Percentiles rank a stretch among this genome's conserved stretches.
Evolutionary conservation across 2,113 vertebrate genomes (phyloP).

Genomic region (Catharus minimus): DNA sequence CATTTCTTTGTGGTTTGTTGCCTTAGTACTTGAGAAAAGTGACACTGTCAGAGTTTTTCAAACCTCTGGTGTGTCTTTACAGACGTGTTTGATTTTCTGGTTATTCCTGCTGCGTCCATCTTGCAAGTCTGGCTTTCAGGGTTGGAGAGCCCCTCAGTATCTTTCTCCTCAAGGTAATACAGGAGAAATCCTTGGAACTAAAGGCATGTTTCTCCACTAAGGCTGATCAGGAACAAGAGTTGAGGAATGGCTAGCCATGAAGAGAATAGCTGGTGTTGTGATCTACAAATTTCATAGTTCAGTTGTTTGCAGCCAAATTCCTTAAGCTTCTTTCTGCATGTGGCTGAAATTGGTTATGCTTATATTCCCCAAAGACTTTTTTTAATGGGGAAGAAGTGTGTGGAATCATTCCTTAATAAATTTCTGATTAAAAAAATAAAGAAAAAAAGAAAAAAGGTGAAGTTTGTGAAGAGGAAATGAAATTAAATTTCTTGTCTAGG

Average conservation of each 20-base stretch:
- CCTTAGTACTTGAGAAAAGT: constrained; percentile 17
- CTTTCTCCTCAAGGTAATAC: background rate
- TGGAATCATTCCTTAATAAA: constrained; percentile 25
- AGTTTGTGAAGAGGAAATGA: background rate
- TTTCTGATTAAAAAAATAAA: background rate
- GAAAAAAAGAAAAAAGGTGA: background rate
- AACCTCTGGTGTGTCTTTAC: background rate
- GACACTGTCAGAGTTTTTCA: background rate
- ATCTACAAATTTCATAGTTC: background rate
- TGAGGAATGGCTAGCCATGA: background rate
- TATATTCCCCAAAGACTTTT: background rate
- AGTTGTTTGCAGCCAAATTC: constrained; percentile 1
- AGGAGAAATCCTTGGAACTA: background rate
- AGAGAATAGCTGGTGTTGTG: background rate
- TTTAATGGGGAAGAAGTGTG: background rate
- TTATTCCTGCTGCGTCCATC: background rate
- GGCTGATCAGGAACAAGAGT: background rate
- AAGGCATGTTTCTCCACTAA: background rate
- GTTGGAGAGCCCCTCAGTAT: background rate
- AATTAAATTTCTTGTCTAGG: background rate
- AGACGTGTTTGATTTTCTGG: constrained; percentile 1
- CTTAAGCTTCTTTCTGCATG: background rate
- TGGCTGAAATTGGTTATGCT: background rate
- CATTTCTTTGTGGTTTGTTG: constrained; percentile 19
- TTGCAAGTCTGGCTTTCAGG: background rate